These are phyloP conservation scores for Notarius lentiginosus DNA, from an alignment of 2,113 vertebrate species.

Conservation along the genomic window DNA sequence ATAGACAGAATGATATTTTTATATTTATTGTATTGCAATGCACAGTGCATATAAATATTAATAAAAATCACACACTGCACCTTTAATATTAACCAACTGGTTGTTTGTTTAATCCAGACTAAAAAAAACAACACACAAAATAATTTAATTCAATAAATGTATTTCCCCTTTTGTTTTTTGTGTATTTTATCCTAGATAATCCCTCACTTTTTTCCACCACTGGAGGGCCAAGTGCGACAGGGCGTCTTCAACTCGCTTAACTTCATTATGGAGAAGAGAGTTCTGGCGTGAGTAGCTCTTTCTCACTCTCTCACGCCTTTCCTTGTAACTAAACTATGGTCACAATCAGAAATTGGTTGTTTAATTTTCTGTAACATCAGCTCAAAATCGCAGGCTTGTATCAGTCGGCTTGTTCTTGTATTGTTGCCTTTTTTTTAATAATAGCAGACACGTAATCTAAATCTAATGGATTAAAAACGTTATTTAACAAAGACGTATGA, in stretches of 20 bases:
- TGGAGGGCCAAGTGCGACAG: constrained; percentile 90
- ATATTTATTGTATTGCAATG: not conserved
- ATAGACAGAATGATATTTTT: not conserved
- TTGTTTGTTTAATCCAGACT: not conserved
- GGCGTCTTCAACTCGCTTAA: constrained; percentile 95
- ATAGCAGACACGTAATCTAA: not conserved
- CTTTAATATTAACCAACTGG: not conserved
- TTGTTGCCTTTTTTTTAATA: not conserved
- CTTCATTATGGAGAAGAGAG: constrained; percentile 98
- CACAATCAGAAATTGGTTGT: not conserved
- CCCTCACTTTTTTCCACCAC: constrained; percentile 88
- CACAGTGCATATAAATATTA: too few relatives aligned
- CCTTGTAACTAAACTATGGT: not conserved
- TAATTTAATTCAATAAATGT: not conserved
- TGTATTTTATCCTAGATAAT: constrained; percentile 80
- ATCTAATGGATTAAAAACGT: not conserved
- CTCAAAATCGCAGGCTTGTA: too few relatives aligned
- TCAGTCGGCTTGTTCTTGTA: too few relatives aligned
- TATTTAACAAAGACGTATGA: not conserved
- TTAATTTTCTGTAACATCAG: not conserved
- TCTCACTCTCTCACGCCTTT: not conserved
- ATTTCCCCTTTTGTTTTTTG: not conserved
- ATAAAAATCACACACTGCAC: not conserved
- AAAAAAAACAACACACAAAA: not conserved
- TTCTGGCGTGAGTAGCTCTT: constrained; percentile 85